Evolutionary conservation across 2,797 vertebrate species (phyloP), one percentile per base, ranked within the genome.

Genomic region (Sylvilagus floridanus): DNA sequence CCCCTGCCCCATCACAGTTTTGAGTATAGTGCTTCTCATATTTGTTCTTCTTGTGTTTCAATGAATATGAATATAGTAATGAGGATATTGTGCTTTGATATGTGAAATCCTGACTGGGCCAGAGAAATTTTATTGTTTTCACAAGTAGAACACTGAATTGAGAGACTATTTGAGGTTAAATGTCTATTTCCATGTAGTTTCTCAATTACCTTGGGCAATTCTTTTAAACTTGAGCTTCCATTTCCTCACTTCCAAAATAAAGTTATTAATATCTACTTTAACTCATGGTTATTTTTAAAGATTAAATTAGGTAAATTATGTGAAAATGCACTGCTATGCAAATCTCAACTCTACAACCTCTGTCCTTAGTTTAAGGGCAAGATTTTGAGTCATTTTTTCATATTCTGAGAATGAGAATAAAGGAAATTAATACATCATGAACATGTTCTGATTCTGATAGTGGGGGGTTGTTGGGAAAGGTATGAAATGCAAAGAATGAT

Each of bases 321-420:
- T 79, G 68, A 63, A 62, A 42, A 14, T 92, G 50, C 30, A 32
- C 9, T 30, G 6, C 35, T 76, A 42, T 66, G 79, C 30, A 88
- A 88, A 47, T 85, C 82, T 77, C 60, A 88, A 37, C 24, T 35
- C 9, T 24, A 68, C 13, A 76, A 54, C 10, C 75, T 16, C 22
- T 32, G 81, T 60, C 42, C 22, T 91, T 79, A 88, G 42, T 47
- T 47, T 28, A 77, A 71, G 28, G 86, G 42, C 8, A 72, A 47
- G 57, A 62, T 77, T 90, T 73, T 54, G n/a, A 77, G 62, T 68
- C 60, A 47, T 37, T 30, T 37, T 4, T 90, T 82, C 4, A 16
- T 14, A 19, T 86, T 5, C 47, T 92, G 26, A 82, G 69, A 91
- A 81, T 52, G 35, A 71, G 35, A 88, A 81, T 89, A 94, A 82